Base-by-base conservation (phyloP, 2,888 invertebrate species). In the Hydriomena furcata region DNA sequence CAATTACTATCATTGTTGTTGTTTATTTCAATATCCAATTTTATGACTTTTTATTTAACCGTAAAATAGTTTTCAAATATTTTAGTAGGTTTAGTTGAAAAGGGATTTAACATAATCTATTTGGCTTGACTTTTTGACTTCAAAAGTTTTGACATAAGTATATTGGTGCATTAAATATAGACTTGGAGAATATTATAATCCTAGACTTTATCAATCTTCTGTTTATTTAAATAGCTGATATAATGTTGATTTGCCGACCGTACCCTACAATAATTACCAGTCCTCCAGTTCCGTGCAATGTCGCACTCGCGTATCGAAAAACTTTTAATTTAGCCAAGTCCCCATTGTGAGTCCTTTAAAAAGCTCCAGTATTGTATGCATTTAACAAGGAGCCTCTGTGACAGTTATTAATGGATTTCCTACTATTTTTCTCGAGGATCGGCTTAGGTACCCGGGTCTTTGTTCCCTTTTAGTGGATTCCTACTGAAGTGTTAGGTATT, bases 241-340 rank as follows among this genome's bases (percentile, higher is more conserved):
- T 23, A 7, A 41, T 27, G 17, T 11, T 50, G 20, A 6, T 38
- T 13, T 77, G 68, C 70, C 40, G 49, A 56, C 78, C 4, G 46
- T 85, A 82, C 76, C 69, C 58, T 61, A 82, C 80, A 82, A 89
- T 89, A 89, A 89, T 89, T 87, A 87, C 82, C 71, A 76, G 81
- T 80, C 81, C 68, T 82, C 80, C 76, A 83, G 82, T 81, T 84
- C 80, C 82, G 83, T 83, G 84, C 86, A 84, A 84, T 87, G 88
- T 89, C 85, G 86, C 82, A 78, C 76, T 77, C 77, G 79, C 76
- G 79, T 87, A 87, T 88, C 86, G 88, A 88, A 90, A 88, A 90
- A 90, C 81, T 90, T 90, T 90, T 90, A 90, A 88, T 89, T 90
- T 90, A 89, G 90, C 90, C 87, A 88, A 86, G 86, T 82, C 77